A percentile compares a stretch with the other conserved stretches of the same genome.
Evolutionary conservation across 2,797 vertebrate genomes (phyloP).

Genomic region (Brotula barbata): DNA sequence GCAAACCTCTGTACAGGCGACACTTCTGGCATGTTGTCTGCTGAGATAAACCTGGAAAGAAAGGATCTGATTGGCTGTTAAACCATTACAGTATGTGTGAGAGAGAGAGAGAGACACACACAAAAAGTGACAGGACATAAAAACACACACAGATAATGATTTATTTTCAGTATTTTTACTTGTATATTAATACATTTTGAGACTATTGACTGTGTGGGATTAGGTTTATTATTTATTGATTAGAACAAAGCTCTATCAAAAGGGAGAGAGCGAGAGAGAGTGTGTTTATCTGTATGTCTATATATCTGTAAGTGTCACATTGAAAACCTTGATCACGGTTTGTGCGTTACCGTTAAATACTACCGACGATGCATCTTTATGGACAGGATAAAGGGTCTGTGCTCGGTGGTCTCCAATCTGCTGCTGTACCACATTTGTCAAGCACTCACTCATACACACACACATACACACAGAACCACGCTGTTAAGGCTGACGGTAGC

Average conservation of each 20-base stretch:
- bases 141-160: not conserved
- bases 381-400: slow-evolving; percentile 11
- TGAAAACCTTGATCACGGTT: too few species aligned
- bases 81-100: slow-evolving; percentile 3
- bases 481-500: slow-evolving; percentile 37
- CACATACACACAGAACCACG: slow-evolving; percentile 8
- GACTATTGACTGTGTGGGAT: too few species aligned
- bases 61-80: slow-evolving; percentile 36
- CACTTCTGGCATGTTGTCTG: slow-evolving; percentile 45
- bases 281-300: slow-evolving; percentile 22
- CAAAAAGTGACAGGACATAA: slow-evolving; percentile 8
- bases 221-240: too few species aligned
- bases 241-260: too few species aligned
- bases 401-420: slow-evolving; percentile 24
- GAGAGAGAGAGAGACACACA: not conserved
- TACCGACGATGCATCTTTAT: slow-evolving; percentile 22
- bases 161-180: too few species aligned
- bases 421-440: not conserved
- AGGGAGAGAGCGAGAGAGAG: too few species aligned
- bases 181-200: too few species aligned
- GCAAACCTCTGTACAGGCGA: slow-evolving; percentile 35
- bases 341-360: slow-evolving; percentile 56
- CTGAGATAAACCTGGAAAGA: slow-evolving; percentile 48
- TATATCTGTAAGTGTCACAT: too few species aligned
- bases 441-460: slow-evolving; percentile 1